These are phyloP conservation scores for Pogonomyrmex barbatus DNA, from an alignment of 1,140 invertebrate species.

Conservation along the genomic window DNA sequence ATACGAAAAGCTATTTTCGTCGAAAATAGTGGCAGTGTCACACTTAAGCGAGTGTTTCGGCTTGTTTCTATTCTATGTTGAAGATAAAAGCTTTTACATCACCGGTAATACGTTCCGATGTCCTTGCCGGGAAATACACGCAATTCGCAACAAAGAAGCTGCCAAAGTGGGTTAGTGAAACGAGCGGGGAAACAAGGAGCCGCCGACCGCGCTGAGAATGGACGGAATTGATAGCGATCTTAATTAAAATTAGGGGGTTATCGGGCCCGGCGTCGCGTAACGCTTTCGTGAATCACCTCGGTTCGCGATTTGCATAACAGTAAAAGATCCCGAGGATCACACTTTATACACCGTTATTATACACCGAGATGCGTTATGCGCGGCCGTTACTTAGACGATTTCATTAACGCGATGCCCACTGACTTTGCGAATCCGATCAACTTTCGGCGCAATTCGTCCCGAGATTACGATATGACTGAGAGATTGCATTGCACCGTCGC, in stretches of 20 bases:
- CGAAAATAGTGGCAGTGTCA: background rate
- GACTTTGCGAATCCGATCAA: slow-evolving; percentile 25
- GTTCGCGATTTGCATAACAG: slow-evolving; percentile 72
- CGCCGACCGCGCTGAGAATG: slow-evolving; percentile 19
- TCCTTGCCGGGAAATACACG: slow-evolving; percentile 19
- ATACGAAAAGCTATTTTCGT: slow-evolving; percentile 9
- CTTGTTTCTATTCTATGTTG: background rate
- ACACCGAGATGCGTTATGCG: slow-evolving; percentile 64
- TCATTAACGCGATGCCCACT: slow-evolving; percentile 67
- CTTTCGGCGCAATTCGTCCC: slow-evolving; percentile 35
- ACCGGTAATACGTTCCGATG: slow-evolving; percentile 25
- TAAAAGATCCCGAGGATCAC: slow-evolving; percentile 67
- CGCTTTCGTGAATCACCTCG: slow-evolving; percentile 70
- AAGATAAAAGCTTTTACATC: slow-evolving; percentile 39
- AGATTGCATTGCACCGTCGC: slow-evolving; percentile 1
- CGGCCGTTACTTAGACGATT: slow-evolving; percentile 67
- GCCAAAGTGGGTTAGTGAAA: slow-evolving; percentile 51
- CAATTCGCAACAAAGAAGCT: slow-evolving; percentile 52
- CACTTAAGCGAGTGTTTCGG: background rate
- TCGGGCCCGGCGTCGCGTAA: slow-evolving; percentile 52
- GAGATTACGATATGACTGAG: slow-evolving; percentile 6
- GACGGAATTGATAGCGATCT: slow-evolving; percentile 67
- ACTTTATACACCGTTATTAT: slow-evolving; percentile 60
- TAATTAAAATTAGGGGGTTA: slow-evolving; percentile 72
- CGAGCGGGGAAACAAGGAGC: slow-evolving; percentile 37